Conservation (phyloP, 2,888 invertebrate species). For the Epicampocera succincta region DNA sequence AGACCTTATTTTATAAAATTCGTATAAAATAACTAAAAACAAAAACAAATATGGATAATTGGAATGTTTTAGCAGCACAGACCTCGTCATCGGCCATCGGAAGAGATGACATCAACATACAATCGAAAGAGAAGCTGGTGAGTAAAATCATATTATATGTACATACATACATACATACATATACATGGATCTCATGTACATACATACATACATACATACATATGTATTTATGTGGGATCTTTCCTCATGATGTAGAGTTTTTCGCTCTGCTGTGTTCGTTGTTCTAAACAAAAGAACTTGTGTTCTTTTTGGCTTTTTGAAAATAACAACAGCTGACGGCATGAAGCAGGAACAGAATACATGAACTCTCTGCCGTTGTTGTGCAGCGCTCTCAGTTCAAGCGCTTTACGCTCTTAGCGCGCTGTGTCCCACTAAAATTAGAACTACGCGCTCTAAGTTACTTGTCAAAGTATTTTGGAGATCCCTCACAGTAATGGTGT, state of each 20-base stretch:
- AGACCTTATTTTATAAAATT: conserved; percentile 49
- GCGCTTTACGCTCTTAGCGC: conserved; percentile 6
- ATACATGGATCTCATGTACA: too few relatives aligned
- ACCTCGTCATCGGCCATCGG: conserved; percentile 85
- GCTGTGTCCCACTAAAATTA: conserved; percentile 68
- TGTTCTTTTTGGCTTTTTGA: conserved; percentile 27
- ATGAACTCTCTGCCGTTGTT: conserved; percentile 11
- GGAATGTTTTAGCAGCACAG: conserved; percentile 87
- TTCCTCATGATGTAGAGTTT: background rate
- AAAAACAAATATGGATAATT: conserved; percentile 87
- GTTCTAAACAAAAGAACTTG: conserved; percentile 62
- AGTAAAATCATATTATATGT: conserved; percentile 70
- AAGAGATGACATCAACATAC: conserved; percentile 83
- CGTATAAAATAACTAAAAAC: conserved; percentile 34
- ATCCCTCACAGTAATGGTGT: conserved; percentile 70
- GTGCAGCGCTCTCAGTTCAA: background rate
- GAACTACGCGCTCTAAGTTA: conserved; percentile 70
- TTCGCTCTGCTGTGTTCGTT: conserved; percentile 14
- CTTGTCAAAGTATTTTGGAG: conserved; percentile 74
- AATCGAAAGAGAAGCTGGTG: conserved; percentile 79
- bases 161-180: too few relatives aligned
- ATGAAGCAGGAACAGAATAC: conserved; percentile 26
- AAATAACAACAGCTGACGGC: conserved; percentile 61
- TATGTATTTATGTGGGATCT: background rate
- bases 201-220: too few relatives aligned